These are phyloP conservation scores for Hippocampus comes DNA, from an alignment of 2,113 vertebrate genomes.

Conservation along the genomic window DNA sequence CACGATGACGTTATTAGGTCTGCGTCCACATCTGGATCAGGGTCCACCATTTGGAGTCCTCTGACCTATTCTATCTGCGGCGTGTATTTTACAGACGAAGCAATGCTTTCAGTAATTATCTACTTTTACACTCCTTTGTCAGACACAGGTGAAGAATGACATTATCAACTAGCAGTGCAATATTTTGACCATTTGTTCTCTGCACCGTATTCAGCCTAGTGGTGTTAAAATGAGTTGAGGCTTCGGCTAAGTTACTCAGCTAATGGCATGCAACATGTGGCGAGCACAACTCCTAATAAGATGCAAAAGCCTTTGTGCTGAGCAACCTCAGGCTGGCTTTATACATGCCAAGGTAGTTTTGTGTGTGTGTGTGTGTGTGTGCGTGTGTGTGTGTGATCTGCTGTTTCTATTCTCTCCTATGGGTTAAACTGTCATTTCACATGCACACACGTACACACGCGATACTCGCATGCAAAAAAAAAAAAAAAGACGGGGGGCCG, in stretches of 20 bases:
- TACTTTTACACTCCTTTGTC: background rate
- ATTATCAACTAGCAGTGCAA: slow-evolving; percentile 36
- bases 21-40: background rate
- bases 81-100: too few relatives aligned
- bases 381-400: slow-evolving; percentile 47
- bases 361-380: background rate
- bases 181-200: slow-evolving; percentile 28
- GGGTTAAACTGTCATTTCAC: slow-evolving; percentile 24
- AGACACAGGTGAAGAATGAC: slow-evolving; percentile 18
- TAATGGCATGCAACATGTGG: slow-evolving; percentile 47
- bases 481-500: background rate
- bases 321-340: slow-evolving; percentile 42
- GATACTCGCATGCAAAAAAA: too few relatives aligned
- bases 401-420: slow-evolving; percentile 42
- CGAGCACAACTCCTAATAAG: slow-evolving; percentile 35
- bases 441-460: slow-evolving; percentile 19
- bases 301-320: slow-evolving; percentile 27
- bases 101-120: background rate
- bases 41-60: background rate
- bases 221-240: slow-evolving; percentile 43
- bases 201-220: slow-evolving; percentile 25
- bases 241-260: background rate
- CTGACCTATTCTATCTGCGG: background rate
- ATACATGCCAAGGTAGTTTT: slow-evolving; percentile 23
- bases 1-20: background rate